Conservation (phyloP, 2,888 invertebrate genomes). For the Taenaris catops region DNA sequence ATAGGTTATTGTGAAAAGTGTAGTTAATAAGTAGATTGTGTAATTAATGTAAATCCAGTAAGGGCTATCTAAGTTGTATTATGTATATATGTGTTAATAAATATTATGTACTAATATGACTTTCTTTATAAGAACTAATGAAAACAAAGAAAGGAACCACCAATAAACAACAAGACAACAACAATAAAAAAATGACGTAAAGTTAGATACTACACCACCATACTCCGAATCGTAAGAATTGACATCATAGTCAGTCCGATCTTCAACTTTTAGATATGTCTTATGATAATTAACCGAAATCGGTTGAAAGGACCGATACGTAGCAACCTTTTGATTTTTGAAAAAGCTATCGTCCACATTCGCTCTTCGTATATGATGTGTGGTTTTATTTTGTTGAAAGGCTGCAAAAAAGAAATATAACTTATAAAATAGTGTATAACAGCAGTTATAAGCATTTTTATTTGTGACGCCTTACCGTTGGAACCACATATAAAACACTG, state of each 20-base stretch:
- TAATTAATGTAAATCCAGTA: no score
- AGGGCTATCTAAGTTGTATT: no score
- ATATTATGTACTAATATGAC: no score
- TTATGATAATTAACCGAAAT: constrained; percentile 56
- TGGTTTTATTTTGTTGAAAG: constrained; percentile 49
- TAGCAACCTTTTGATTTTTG: constrained; percentile 47
- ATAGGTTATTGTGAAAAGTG: no score
- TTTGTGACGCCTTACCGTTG: constrained; percentile 38
- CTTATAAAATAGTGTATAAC: no score
- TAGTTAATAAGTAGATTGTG: no score
- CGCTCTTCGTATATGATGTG: constrained; percentile 45
- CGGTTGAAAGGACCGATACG: constrained; percentile 63
- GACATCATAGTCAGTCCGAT: constrained; percentile 60
- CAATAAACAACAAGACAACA: no score
- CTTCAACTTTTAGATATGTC: constrained; percentile 53
- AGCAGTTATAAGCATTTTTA: no score
- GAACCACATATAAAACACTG: constrained; percentile 31
- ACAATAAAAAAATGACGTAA: constrained; percentile 70
- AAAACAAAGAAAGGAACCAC: no score
- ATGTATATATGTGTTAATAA: no score
- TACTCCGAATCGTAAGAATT: constrained; percentile 68
- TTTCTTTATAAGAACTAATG: no score
- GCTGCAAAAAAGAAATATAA: constrained; percentile 42
- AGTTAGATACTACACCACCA: constrained; percentile 69
- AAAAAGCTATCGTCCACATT: constrained; percentile 46